Evolutionary conservation across 2,888 invertebrate genomes (phyloP).

Genomic region (Eumacrocentrus americanus): DNA sequence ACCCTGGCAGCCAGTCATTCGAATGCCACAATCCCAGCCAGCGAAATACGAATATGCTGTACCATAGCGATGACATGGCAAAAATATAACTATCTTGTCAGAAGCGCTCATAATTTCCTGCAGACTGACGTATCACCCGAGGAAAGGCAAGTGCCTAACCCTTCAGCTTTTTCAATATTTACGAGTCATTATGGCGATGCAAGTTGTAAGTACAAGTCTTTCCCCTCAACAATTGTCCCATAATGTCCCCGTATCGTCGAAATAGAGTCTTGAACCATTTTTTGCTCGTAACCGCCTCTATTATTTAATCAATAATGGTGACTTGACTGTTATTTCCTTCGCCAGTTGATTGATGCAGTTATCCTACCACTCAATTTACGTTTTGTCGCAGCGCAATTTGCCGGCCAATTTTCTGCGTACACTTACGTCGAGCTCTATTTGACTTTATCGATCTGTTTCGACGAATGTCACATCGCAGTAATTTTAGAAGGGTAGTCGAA

Average conservation of each 20-base stretch:
- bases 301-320: neutral
- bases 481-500: too few relatives aligned
- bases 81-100: neutral
- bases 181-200: neutral
- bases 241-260: neutral
- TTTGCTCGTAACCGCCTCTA: neutral
- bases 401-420: neutral
- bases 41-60: conserved; percentile 10
- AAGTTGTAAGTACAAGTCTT: neutral
- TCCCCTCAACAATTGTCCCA: neutral
- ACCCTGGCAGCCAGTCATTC: neutral
- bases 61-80: conserved; percentile 3
- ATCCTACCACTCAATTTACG: neutral
- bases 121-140: neutral
- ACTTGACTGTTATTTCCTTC: neutral
- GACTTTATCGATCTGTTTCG: neutral
- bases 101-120: neutral
- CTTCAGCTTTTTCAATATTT: neutral
- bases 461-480: too few relatives aligned
- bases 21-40: conserved; percentile 9
- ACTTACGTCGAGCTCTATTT: neutral
- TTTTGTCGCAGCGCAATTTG: neutral
- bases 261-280: neutral
- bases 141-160: neutral
- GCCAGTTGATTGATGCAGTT: neutral